phyloP scores from a whole-genome alignment of 2,888 invertebrate genomes.

The Dasysyrphus tricinctus region DNA sequence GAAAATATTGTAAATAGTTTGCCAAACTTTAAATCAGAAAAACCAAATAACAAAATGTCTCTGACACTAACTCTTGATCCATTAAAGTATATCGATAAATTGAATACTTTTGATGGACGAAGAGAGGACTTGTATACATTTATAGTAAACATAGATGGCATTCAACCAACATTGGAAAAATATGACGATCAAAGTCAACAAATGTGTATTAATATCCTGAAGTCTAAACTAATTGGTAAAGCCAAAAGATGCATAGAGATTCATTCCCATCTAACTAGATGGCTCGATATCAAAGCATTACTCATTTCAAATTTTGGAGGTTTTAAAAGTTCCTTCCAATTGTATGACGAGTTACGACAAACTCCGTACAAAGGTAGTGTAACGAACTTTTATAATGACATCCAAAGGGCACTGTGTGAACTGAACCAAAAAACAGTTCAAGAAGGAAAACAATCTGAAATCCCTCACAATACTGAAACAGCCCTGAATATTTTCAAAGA shows the following conservation, averaged over 20 bases:
- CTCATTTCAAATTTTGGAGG: not conserved
- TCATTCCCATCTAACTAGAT: not conserved
- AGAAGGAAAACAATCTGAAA: no score
- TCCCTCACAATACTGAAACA: no score
- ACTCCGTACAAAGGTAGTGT: not conserved
- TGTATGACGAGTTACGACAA: not conserved
- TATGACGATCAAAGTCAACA: not conserved
- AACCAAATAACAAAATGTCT: no score
- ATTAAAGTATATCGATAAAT: not conserved
- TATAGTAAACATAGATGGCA: not conserved
- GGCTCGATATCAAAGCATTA: no score
- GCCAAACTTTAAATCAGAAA: no score
- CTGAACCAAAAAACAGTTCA: no score
- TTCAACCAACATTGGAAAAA: not conserved
- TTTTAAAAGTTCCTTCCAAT: not conserved
- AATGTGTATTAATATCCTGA: not conserved
- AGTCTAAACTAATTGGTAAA: not conserved
- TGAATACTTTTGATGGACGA: not conserved
- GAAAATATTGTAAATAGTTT: no score
- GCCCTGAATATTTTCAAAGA: no score
- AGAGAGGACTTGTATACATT: not conserved
- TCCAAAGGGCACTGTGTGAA: no score
- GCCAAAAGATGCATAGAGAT: not conserved
- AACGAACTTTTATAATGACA: not conserved
- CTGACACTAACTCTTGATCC: not conserved